Conservation (phyloP, 2,797 vertebrate species). For the Peromyscus eremicus region DNA sequence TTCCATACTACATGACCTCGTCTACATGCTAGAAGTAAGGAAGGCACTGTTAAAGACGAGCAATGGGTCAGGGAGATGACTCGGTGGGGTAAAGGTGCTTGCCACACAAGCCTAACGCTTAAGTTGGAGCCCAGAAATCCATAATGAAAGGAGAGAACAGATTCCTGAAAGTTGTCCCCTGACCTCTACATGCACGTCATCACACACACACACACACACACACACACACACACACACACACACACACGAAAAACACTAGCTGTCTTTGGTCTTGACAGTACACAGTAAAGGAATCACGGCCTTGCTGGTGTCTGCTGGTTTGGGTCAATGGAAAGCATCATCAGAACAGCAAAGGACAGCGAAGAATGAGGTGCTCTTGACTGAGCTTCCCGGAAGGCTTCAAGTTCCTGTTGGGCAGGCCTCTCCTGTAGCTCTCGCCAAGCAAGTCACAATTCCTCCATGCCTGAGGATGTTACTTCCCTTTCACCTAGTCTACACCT, state of each 20-base stretch:
- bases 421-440: background rate
- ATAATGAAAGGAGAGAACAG: background rate
- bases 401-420: background rate
- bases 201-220: background rate
- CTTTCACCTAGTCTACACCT: background rate
- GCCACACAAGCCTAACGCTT: background rate
- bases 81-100: background rate
- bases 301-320: background rate
- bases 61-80: background rate
- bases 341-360: background rate
- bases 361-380: background rate
- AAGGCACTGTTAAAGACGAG: background rate
- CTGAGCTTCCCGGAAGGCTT: background rate
- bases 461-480: background rate
- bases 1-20: background rate
- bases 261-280: background rate
- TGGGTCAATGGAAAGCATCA: background rate
- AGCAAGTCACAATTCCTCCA: background rate
- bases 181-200: background rate
- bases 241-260: background rate
- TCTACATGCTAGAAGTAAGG: background rate
- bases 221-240: background rate
- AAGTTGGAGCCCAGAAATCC: background rate
- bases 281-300: slow-evolving; percentile 12
- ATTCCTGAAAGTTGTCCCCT: background rate